Evolutionary conservation across 37 sponge, comb jelly and placozoan genomes (phyloP), one percentile per base, ranked within the genome.

Genomic region (Crambe crambe): DNA sequence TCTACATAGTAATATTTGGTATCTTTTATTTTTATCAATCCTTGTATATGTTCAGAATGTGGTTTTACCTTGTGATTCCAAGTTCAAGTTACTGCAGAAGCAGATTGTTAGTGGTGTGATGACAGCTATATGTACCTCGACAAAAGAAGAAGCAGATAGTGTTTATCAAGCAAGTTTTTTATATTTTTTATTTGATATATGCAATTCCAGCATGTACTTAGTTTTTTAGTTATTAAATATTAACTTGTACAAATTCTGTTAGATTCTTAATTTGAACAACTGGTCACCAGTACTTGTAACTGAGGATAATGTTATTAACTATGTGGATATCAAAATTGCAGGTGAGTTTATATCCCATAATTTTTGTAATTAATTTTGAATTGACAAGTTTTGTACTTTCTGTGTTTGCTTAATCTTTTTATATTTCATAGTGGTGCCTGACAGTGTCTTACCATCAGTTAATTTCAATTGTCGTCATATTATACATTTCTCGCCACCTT

Each of bases 401-500:
- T n/a, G n/a, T n/a, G n/a, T n/a, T n/a, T n/a, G n/a, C n/a, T n/a
- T n/a, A n/a, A n/a, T n/a, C 21, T 5, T 31, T 35, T 27, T 23
- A 29, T 10, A 32, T 26, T 21, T 30, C 62, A 0, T 58, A 83
- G 83, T 83, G 23, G 20, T 83, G 17, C 38, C 83, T 38, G 83
- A 83, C 63, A 65, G 22, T 44, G 15, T n/a, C 31, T 75, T 34
- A 23, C 23, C 61, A 12, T 47, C 32, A n/a, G 72, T 32, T 9
- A n/a, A n/a, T n/a, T n/a, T n/a, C n/a, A n/a, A n/a, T 79, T 65
- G 75, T 75, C 20, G 27, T 12, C 62, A 43, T 40, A 29, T 82
- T 17, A 0, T 83, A 5, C 83, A 83, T 34, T 83, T 80, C 44
- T 35, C 37, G 15, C 81, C 84, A 25, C 85, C 90, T 18, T 18